Evolutionary conservation across 2,888 invertebrate species (phyloP).

Genomic region (Oscheius sp.): DNA sequence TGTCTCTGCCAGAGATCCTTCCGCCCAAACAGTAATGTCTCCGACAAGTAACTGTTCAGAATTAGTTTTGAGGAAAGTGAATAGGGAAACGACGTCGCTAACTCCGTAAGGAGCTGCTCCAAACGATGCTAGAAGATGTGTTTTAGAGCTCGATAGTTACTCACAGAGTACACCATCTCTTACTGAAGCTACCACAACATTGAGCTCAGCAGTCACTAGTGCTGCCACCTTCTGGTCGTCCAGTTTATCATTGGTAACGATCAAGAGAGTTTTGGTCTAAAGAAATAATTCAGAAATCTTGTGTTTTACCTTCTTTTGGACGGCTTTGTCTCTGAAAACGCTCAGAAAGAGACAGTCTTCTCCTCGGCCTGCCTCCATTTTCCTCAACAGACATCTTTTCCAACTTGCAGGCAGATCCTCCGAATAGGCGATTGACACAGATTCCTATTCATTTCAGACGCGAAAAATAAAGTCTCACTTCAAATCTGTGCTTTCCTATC

Average conservation of each 20-base stretch:
- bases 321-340: slow-evolving; percentile 24
- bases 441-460: slow-evolving; percentile 3
- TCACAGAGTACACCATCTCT: slow-evolving; percentile 39
- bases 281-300: not conserved
- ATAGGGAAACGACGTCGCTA: slow-evolving; percentile 34
- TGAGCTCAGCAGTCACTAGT: slow-evolving; percentile 27
- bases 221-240: slow-evolving; percentile 14
- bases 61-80: slow-evolving; percentile 29
- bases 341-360: slow-evolving; percentile 40
- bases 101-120: slow-evolving; percentile 30
- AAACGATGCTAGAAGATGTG: slow-evolving; percentile 26
- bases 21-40: slow-evolving; percentile 36
- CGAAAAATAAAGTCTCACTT: slow-evolving; percentile 1
- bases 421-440: not conserved
- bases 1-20: slow-evolving; percentile 35
- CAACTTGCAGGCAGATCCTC: slow-evolving; percentile 10
- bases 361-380: slow-evolving; percentile 5
- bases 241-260: slow-evolving; percentile 38
- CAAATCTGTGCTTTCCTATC: slow-evolving; percentile 26
- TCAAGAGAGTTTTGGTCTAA: slow-evolving; percentile 29
- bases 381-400: slow-evolving; percentile 12
- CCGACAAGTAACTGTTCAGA: slow-evolving; percentile 19
- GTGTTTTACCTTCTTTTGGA: slow-evolving; percentile 28
- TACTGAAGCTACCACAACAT: slow-evolving; percentile 31
- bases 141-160: not conserved